phyloP scores from a whole-genome alignment of 2,888 invertebrate genomes.

The Pterostichus madidus region DNA sequence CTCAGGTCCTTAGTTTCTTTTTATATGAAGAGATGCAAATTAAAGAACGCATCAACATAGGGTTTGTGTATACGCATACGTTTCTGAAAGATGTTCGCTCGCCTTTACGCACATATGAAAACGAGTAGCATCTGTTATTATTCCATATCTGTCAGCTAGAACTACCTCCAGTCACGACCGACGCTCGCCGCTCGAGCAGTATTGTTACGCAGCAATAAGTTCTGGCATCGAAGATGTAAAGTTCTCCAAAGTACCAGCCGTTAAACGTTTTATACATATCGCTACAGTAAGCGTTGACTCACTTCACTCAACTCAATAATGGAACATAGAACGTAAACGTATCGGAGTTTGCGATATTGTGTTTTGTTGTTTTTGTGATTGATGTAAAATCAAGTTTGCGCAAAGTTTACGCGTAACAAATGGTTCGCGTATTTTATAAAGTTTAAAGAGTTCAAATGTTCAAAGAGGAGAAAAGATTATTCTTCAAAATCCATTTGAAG shows the following conservation, averaged over 20 bases:
- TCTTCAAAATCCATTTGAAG: background rate
- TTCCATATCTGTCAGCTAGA: slow-evolving; percentile 54
- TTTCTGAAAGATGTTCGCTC: background rate
- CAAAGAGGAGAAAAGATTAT: slow-evolving; percentile 14
- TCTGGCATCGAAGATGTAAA: slow-evolving; percentile 30
- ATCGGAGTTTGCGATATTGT: slow-evolving; percentile 4
- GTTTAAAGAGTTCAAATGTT: slow-evolving; percentile 7
- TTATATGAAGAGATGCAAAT: too few relatives aligned
- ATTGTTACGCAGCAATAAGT: slow-evolving; percentile 47
- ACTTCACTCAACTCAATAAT: slow-evolving; percentile 7
- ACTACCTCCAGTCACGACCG: slow-evolving; percentile 6
- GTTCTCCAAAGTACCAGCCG: background rate
- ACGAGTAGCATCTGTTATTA: slow-evolving; percentile 59
- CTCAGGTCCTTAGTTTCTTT: too few relatives aligned
- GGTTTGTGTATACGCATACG: slow-evolving; percentile 9
- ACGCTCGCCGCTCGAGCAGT: background rate
- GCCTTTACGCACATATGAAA: slow-evolving; percentile 52
- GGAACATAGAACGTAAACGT: background rate
- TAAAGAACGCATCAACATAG: background rate
- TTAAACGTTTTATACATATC: slow-evolving; percentile 38
- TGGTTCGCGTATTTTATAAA: slow-evolving; percentile 14
- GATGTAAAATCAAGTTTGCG: slow-evolving; percentile 52
- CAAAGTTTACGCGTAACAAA: slow-evolving; percentile 23
- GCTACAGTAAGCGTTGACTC: background rate
- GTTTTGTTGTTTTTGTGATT: slow-evolving; percentile 54